These are phyloP conservation scores for Trachurus trachurus DNA, from an alignment of 2,797 vertebrate genomes.

Conservation along the genomic window DNA sequence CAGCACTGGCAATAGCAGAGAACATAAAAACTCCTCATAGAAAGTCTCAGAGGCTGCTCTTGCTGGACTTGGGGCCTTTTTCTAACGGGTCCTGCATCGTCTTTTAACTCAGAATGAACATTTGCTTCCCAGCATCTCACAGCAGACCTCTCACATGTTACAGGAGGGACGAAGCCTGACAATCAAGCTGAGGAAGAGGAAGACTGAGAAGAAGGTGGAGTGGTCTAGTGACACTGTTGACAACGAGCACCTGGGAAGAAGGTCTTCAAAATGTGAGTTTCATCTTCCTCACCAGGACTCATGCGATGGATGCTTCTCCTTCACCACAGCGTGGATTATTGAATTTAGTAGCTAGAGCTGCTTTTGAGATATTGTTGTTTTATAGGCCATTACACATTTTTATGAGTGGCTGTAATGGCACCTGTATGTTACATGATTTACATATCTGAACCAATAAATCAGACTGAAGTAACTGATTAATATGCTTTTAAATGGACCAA, in stretches of 20 bases:
- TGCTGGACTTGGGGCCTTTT: background rate
- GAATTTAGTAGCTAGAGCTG: background rate
- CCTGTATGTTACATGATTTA: too few species aligned
- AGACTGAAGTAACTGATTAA: too few species aligned
- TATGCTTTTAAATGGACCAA: too few species aligned
- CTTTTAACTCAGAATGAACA: background rate
- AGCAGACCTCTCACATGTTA: slow-evolving; percentile 6
- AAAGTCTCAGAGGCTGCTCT: background rate
- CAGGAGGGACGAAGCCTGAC: slow-evolving; percentile 95
- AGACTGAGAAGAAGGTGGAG: slow-evolving; percentile 96
- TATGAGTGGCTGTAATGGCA: background rate
- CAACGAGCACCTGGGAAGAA: slow-evolving; percentile 94
- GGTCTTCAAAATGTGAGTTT: slow-evolving; percentile 95
- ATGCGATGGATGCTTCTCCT: background rate
- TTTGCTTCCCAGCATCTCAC: background rate
- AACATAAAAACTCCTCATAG: background rate
- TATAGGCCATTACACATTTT: background rate
- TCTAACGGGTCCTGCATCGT: background rate
- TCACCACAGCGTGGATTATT: background rate
- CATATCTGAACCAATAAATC: too few species aligned
- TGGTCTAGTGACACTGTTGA: slow-evolving; percentile 97
- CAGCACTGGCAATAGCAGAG: background rate
- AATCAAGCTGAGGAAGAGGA: slow-evolving; percentile 94
- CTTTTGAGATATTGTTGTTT: background rate
- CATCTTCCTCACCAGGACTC: background rate